Evolutionary conservation across 2,888 invertebrate genomes (phyloP), one percentile per base, ranked within the genome.

Genomic region (Harmothoe impar): DNA sequence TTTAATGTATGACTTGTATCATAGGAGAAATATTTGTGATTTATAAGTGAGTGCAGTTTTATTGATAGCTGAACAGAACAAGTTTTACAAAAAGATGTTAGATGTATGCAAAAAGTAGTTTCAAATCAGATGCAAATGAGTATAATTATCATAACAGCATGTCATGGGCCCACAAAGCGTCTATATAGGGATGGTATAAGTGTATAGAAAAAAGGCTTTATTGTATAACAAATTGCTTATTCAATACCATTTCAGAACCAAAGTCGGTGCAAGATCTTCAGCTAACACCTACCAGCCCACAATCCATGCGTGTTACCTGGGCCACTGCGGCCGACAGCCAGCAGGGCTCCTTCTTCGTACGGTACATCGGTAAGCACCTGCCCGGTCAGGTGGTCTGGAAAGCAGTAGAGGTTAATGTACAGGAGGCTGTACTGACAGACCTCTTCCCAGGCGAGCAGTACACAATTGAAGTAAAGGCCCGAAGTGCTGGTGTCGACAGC

Each of bases 381-480:
- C 54, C 86, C 31, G 12, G 25, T 10, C 29, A 54, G 54, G 7
- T 7, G 29, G 15, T 54, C 25, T 15, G 10, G 25, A n/a, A n/a
- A 0, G 25, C 20, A n/a, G 5, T 23, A 52, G 54, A 54, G 54
- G 52, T 86, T 15, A 43, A 5, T 12, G 20, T 29, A 23, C 12
- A 86, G 17, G 54, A 29, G 43, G 86, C 54, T 52, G 1, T 31
- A 10, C 86, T 86, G 25, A 12, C 25, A 0, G 23, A 86, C 54
- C 86, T 86, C 29, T 56, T 54, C 86, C 86, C 86, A 3, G 86
- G 86, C 10, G 86, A 86, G 54, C 31, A 5, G 23, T 86, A 86
- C 54, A 29, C 15, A 1, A 29, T 86, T 12, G 86, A 52, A 25
- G 86, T 86, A 54, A n/a, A 15, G 33, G 86, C 86, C 20, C 54